Evolutionary conservation across 2,113 vertebrate species (phyloP), one percentile per base, ranked within the genome.

Genomic region (Baryphthengus martii): DNA sequence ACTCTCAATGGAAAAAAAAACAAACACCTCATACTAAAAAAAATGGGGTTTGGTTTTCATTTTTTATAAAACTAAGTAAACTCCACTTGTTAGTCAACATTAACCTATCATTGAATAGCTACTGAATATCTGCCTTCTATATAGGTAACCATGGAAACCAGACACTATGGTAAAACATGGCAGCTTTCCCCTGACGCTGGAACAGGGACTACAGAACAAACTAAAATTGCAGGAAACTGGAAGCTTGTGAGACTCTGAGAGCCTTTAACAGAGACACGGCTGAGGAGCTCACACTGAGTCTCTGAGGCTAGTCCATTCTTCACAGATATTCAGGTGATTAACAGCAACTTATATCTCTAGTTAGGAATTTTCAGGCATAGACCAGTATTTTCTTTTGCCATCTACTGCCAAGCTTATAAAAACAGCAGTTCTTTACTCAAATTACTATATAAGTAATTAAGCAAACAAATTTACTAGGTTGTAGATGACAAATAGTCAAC

Each of bases 141-240:
- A 70, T 6, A 75, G 40, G 44, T 88, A 93, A 78, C 50, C 37
- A 85, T 71, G 65, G 84, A 95, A 95, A 93, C 39, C 42, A 86
- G 29, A 29, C 40, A 90, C 21, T 19, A 53, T 25, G 7, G 31
- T 45, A 84, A 88, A 88, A 49, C n/a, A 83, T 1, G 18, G 20
- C 35, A 67, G 20, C 70, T 59, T 91, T 59, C 71, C 29, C 75
- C 49, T 28, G 21, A 16, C 29, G 42, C 13, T 39, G 35, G 24
- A 88, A 78, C 7, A 49, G n/a, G 17, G 15, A 61, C 24, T 71
- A 59, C 3, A 59, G 59, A 78, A 59, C 16, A 89, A 44, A 82
- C 10, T 40, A 8, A 58, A 53, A 17, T 16, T 83, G 35, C 33
- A 79, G 56, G 44, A 71, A 75, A 63, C 25, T 70, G 39, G 3